Evolutionary conservation across 2,797 vertebrate species (phyloP), one percentile per base, ranked within the genome.

Genomic region (Poeciliopsis infans): DNA sequence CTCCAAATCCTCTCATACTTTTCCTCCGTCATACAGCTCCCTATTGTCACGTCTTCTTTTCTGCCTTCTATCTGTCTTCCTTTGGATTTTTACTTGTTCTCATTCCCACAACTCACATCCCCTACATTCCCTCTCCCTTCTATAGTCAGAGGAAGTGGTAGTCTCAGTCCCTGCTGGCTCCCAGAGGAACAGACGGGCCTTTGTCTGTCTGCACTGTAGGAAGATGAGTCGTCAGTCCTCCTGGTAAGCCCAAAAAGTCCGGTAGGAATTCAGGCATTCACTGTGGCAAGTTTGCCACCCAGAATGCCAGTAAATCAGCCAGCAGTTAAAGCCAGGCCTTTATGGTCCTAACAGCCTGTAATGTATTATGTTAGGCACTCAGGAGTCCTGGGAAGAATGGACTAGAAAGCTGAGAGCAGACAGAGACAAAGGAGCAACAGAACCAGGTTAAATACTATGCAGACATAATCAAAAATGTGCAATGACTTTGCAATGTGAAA

Each of bases 151-250:
- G 90, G 86, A 91, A 90, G 88, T 89, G 85, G 85, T 79, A 68
- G 83, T 71, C 74, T 71, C 76, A 81, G 90, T 25, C 64, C 85
- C 86, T 82, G 87, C 86, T 78, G 85, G 77, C 86, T 87, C 86
- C 83, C 89, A 79, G 79, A 93, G 89, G 90, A 95, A 95, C 93
- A 92, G 86, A 84, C 88, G 83, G 78, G 85, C 79, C 93, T 91
- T 95, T 95, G 94, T 95, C 86, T 81, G 83, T 77, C 85, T 75
- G 83, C 80, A 87, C 86, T 87, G 87, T 84, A 86, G 85, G 87
- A 92, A 89, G 90, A 93, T 86, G 88, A 91, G 91, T 87, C 85
- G 91, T 86, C 82, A 13, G 91, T 89, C 79, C 79, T 73, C 88
- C 82, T 85, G 85, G 85, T 84, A 76, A 85, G 80, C 85, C 84